Evolutionary conservation across 1,140 invertebrate genomes (phyloP), one percentile per base, ranked within the genome.

Genomic region (Drosophila pseudoobscura): DNA sequence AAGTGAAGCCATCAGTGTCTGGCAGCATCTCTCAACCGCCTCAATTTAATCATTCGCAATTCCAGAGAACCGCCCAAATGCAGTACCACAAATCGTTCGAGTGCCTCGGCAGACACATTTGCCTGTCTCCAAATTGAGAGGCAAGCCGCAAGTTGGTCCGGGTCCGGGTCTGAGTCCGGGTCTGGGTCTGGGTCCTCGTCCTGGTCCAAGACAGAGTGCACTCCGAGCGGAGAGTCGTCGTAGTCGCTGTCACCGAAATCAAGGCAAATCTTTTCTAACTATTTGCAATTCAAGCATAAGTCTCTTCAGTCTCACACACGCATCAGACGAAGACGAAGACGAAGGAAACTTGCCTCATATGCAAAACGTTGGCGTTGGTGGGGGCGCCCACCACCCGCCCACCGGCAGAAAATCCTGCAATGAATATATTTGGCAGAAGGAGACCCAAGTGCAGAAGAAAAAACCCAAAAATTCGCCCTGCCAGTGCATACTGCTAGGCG

Each of bases 251-350:
- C 35, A 43, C 63, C 65, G 59, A 72, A 87, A 87, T 87, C 82
- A 88, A 78, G 75, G 78, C 75, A 87, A 87, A 88, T 87, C 83
- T 87, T 76, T 87, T 83, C 75, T 88, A 87, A 87, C 83, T 83
- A 87, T 87, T 87, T 87, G 83, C 83, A 87, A 87, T 87, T 87
- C 83, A 87, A 83, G 83, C 83, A 87, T 87, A 87, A 87, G 83
- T 87, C 82, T 78, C 35, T 35, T 45, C 69, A 53, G 55, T 9
- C 45, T 13, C 31, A 44, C 52, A 24, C 46, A 60, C 41, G 52
- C 55, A 56, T 63, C 22, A 53, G 56, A 60, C 44, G 9, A 35
- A 26, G 56, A 60, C 44, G 9, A 35, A 26, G 24, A 26, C 24
- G 24, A 4, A 26, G 24, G 5, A 13, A 52, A 54, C 61, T 58